Evolutionary conservation across 2,888 invertebrate species (phyloP).

Genomic region (Drosophila stalkeri): DNA sequence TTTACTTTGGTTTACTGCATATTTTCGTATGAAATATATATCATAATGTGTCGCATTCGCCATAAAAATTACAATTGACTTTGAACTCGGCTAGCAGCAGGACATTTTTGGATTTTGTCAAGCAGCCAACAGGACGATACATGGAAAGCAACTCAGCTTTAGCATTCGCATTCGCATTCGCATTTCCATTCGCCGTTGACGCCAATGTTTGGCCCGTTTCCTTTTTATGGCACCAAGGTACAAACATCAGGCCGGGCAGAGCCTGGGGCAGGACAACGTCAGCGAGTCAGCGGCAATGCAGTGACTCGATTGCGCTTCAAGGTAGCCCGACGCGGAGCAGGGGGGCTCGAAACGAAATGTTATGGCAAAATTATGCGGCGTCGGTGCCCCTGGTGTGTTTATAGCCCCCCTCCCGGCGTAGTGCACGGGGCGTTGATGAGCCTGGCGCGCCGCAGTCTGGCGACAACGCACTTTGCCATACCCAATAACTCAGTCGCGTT

Average conservation of each 20-base stretch:
- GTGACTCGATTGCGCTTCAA: constrained; percentile 51
- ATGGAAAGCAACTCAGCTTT: constrained; percentile 70
- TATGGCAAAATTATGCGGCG: constrained; percentile 76
- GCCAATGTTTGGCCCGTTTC: constrained; percentile 68
- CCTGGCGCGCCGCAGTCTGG: constrained; percentile 65
- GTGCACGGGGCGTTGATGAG: constrained; percentile 64
- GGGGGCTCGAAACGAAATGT: constrained; percentile 68
- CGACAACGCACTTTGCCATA: constrained; percentile 66
- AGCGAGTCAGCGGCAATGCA: constrained; percentile 57
- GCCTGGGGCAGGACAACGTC: constrained; percentile 9
- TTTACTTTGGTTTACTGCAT: constrained; percentile 1
- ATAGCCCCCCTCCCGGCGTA: constrained; percentile 59
- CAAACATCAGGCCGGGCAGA: constrained; percentile 24
- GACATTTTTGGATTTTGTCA: constrained; percentile 68
- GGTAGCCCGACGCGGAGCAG: constrained; percentile 40
- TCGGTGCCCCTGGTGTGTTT: constrained; percentile 78
- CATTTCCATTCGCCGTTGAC: constrained; percentile 30
- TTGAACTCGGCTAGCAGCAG: constrained; percentile 74
- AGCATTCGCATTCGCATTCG: constrained; percentile 15
- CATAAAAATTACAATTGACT: constrained; percentile 79
- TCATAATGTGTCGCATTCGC: constrained; percentile 71
- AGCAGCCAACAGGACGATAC: constrained; percentile 69
- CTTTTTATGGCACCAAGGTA: constrained; percentile 79
- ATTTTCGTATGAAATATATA: constrained; percentile 40
- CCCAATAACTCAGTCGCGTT: constrained; percentile 45